These are phyloP conservation scores for Hephaestus fuliginosus DNA, from an alignment of 2,797 vertebrate species.

Conservation along the genomic window DNA sequence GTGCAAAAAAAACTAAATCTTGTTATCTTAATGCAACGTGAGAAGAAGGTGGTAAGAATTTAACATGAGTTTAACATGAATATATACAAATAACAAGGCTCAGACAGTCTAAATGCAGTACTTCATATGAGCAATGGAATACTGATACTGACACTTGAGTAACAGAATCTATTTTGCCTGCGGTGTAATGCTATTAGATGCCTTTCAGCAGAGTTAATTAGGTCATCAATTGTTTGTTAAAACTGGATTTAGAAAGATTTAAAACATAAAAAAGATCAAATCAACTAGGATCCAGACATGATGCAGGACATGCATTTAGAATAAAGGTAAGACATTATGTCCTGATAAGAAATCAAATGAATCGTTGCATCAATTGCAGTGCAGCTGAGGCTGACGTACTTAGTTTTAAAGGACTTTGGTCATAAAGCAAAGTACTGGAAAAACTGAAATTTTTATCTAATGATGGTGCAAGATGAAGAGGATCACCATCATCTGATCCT, in stretches of 20 bases:
- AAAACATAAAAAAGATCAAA: not conserved
- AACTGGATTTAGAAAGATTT: not conserved
- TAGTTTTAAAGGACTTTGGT: not conserved
- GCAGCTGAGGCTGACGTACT: not conserved
- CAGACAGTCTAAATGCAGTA: not conserved
- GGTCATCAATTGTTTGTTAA: not conserved
- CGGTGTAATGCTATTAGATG: no score
- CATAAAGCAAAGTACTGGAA: not conserved
- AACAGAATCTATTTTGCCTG: not conserved
- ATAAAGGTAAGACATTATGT: not conserved
- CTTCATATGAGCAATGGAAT: not conserved
- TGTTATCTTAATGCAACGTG: not conserved
- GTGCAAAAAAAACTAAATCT: not conserved
- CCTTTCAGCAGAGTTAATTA: not conserved
- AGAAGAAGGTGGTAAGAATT: not conserved
- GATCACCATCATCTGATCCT: not conserved
- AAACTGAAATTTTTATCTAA: not conserved
- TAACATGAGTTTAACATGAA: not conserved
- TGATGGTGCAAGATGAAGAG: not conserved
- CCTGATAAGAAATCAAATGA: not conserved
- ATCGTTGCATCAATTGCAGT: not conserved
- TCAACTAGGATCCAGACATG: not conserved
- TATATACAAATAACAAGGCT: not conserved
- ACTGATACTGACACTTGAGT: not conserved
- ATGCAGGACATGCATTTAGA: not conserved